Evolutionary conservation across 2,113 vertebrate genomes (phyloP), one percentile per base, ranked within the genome.

Genomic region (Callipepla californica): DNA sequence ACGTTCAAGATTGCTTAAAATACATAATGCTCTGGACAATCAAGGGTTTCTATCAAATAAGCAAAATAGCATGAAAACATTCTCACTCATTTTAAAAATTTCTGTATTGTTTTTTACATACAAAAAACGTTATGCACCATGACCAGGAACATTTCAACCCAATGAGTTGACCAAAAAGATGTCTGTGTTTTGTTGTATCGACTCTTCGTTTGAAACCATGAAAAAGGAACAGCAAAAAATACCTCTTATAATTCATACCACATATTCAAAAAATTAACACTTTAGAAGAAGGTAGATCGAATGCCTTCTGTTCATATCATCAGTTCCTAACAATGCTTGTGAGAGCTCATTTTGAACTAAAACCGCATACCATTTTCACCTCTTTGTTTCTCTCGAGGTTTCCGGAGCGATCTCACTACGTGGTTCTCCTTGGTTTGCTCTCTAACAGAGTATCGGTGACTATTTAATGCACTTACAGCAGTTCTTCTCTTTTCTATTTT

Each of bases 401-500:
- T 96, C 78, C 86, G 86, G 69, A 96, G 95, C 0, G 97, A 96
- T 92, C 95, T 97, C 67, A 94, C 97, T 92, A 98, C 48, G 50
- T 92, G 97, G 89, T 89, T 98, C 92, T 98, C 98, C 32, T 87
- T 97, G 96, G 87, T 97, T 73, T 97, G 96, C 23, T 98, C 97
- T 50, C 96, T 95, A 73, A 96, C 30, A 30, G 96, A 97, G 81
- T 97, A 96, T 2, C 95, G 86, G 32, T 97, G 98, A 63, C 97
- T 97, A 88, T 88, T 89, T 76, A 98, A 96, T 23, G 92, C 90
- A 77, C 95, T 96, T 94, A 98, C 97, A 85, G 98, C 97, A 36
- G 98, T 98, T 72, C 98, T 98, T 84, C 98, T 98, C 91, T 92
- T 97, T 91, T 91, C 97, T 79, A 97, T 42, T 94, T 98, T 98